Conservation (phyloP, 2,113 vertebrate species). For the Lycocorax pyrrhopterus region DNA sequence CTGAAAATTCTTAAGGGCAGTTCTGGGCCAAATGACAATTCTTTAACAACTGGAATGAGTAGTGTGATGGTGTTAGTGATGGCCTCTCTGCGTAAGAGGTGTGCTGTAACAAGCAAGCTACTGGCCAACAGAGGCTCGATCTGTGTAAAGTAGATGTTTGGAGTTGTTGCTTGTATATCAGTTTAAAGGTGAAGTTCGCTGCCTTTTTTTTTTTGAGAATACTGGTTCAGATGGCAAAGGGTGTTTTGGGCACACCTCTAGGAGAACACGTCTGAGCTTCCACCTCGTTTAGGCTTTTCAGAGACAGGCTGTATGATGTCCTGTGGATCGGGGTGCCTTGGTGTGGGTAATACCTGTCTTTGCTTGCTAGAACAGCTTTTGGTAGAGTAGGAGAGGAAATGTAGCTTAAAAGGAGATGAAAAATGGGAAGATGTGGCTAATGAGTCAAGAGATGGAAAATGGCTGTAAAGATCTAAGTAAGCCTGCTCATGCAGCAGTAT, state of each 20-base stretch:
- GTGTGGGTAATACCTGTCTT: background rate
- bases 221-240: background rate
- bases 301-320: background rate
- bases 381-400: background rate
- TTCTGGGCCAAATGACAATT: background rate
- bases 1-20: background rate
- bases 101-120: background rate
- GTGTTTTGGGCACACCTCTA: accelerated
- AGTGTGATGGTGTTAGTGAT: background rate
- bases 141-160: background rate
- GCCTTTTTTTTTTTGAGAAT: background rate
- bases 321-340: background rate
- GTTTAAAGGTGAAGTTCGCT: background rate
- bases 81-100: background rate
- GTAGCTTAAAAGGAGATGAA: background rate
- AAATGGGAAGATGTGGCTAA: background rate
- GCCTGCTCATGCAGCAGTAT: background rate
- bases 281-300: background rate
- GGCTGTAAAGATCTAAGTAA: background rate
- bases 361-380: background rate
- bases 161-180: background rate
- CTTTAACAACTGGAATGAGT: background rate
- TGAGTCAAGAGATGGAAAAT: background rate
- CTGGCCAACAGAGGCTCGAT: accelerated
- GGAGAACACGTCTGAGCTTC: background rate